Conservation (phyloP, 2,888 invertebrate species). For the Pinctada fucata region DNA sequence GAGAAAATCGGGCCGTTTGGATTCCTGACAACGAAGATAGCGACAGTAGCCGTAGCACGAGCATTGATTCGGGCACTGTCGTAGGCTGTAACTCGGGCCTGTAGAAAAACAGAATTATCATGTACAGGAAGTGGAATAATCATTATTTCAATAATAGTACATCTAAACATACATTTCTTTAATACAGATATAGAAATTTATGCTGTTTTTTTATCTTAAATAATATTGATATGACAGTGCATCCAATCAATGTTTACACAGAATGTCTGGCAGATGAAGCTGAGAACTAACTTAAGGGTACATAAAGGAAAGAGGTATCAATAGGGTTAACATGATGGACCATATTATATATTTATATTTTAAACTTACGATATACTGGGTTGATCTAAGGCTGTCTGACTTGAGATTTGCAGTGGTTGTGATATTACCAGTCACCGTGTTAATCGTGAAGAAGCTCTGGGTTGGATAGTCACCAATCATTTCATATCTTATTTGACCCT, state of each 20-base stretch:
- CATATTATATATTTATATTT: too few relatives aligned
- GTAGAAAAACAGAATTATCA: constrained; percentile 15
- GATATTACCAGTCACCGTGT: constrained; percentile 50
- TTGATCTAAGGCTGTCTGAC: constrained; percentile 48
- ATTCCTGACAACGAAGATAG: constrained; percentile 65
- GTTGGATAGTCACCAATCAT: constrained; percentile 69
- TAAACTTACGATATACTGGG: constrained; percentile 52
- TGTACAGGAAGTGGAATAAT: too few relatives aligned
- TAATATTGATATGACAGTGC: too few relatives aligned
- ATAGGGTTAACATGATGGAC: too few relatives aligned
- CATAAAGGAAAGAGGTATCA: too few relatives aligned
- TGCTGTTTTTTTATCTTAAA: too few relatives aligned
- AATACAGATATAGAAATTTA: too few relatives aligned
- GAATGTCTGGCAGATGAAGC: too few relatives aligned
- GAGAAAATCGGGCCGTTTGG: constrained; percentile 62
- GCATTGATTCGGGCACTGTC: constrained; percentile 61
- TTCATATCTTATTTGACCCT: constrained; percentile 63
- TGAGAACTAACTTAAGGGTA: too few relatives aligned
- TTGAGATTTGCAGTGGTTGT: constrained; percentile 48
- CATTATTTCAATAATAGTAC: too few relatives aligned
- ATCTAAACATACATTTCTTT: too few relatives aligned
- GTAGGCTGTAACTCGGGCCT: constrained; percentile 66
- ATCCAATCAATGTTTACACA: too few relatives aligned
- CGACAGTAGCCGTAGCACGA: constrained; percentile 55
- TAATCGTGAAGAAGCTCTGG: constrained; percentile 64